These are phyloP conservation scores for Hypanus sabinus DNA, from an alignment of 2,113 vertebrate genomes.

Conservation along the genomic window DNA sequence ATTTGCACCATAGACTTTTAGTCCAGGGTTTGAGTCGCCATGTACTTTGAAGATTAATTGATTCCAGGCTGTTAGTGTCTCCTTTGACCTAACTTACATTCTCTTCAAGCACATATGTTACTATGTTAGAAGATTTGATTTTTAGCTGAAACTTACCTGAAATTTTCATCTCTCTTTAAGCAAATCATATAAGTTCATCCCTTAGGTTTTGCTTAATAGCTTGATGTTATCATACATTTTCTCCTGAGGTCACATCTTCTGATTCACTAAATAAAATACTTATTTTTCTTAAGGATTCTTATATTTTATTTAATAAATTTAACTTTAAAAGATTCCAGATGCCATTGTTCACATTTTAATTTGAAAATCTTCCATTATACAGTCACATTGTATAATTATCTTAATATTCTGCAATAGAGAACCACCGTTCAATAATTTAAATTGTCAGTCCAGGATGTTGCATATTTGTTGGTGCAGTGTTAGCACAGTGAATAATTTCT, in stretches of 20 bases:
- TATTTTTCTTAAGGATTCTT: background rate
- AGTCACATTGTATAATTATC: background rate
- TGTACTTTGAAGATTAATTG: conserved; percentile 32
- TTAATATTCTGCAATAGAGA: background rate
- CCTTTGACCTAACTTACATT: conserved; percentile 11
- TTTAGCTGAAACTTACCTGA: conserved; percentile 12
- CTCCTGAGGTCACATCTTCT: background rate
- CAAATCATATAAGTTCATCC: conserved; percentile 21
- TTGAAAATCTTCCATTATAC: background rate
- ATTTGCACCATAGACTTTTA: background rate
- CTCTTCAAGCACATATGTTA: conserved; percentile 26
- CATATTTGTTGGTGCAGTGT: background rate
- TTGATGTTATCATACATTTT: conserved; percentile 19
- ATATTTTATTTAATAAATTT: conserved; percentile 12
- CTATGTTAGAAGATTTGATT: conserved; percentile 5
- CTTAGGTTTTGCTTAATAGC: conserved; percentile 20
- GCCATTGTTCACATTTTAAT: background rate
- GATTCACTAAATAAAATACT: conserved; percentile 22
- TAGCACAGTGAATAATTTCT: background rate
- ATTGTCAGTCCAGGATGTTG: background rate
- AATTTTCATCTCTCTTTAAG: conserved; percentile 17
- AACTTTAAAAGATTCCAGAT: conserved; percentile 28
- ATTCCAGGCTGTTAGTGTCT: background rate
- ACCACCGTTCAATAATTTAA: background rate
- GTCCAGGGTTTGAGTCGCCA: background rate